Evolutionary conservation across 2,888 invertebrate genomes (phyloP).

Genomic region (Hyposoter didymator): DNA sequence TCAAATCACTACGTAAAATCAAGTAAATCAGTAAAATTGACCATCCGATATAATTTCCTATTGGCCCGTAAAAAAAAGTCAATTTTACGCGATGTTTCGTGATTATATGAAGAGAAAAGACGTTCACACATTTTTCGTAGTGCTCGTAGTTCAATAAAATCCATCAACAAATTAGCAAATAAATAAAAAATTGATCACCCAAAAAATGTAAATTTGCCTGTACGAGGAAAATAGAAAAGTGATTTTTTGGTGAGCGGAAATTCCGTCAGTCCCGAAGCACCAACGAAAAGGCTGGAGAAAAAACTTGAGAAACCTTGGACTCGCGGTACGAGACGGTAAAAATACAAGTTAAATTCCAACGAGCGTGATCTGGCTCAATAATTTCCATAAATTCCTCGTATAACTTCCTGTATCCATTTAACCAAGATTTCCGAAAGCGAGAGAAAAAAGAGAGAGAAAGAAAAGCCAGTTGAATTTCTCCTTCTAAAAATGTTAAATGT

Average conservation of each 20-base stretch:
- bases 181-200: not conserved
- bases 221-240: not conserved
- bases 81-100: not conserved
- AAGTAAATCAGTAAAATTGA: not conserved
- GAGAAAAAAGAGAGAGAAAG: not conserved
- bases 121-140: not conserved
- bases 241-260: not conserved
- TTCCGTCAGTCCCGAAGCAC: not conserved
- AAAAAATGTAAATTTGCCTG: not conserved
- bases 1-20: not conserved
- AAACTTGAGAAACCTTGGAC: conserved; percentile 19
- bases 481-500: conserved; percentile 27
- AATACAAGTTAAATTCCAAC: conserved; percentile 32
- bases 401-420: conserved; percentile 34
- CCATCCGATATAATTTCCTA: not conserved
- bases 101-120: not conserved
- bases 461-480: conserved; percentile 44
- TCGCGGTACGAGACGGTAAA: not conserved
- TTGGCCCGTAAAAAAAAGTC: not conserved
- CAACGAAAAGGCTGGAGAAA: not conserved
- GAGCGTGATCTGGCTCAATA: conserved; percentile 24
- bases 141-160: not conserved
- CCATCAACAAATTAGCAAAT: not conserved
- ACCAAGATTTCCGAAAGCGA: conserved; percentile 33
- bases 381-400: conserved; percentile 56